Percentiles rank a stretch among this genome's conserved stretches.
Conservation (phyloP, 2,797 vertebrate species). For the Coregonus ussuriensis region DNA sequence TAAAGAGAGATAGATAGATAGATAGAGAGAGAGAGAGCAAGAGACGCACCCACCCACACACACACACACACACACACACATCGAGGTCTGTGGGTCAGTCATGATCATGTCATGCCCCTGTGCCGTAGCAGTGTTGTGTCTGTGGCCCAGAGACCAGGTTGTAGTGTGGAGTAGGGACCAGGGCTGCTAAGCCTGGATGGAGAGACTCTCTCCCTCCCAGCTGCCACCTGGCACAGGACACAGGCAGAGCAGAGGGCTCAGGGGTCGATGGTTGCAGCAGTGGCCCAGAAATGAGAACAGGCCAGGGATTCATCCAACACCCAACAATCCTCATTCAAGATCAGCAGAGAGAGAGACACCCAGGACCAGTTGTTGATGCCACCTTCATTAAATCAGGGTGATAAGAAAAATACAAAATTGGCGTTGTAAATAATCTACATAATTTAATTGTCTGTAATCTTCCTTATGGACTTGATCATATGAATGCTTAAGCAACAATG, state of each 20-base stretch:
- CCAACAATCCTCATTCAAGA: conserved; percentile 71
- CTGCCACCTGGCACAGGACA: conserved; percentile 80
- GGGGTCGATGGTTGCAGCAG: conserved; percentile 63
- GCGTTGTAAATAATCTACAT: background rate
- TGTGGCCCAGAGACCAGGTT: conserved; percentile 45
- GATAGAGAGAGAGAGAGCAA: background rate
- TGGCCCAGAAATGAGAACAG: conserved; percentile 74
- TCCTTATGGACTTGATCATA: conserved; percentile 42
- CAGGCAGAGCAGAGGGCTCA: conserved; percentile 48
- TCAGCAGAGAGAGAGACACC: conserved; percentile 58
- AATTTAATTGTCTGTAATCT: conserved; percentile 35
- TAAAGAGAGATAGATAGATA: conserved; percentile 12
- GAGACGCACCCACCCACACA: no score
- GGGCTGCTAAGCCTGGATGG: conserved; percentile 62
- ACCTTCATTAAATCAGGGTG: no score
- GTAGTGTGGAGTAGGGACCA: conserved; percentile 24
- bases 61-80: conserved; percentile 1
- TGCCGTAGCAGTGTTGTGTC: conserved; percentile 31
- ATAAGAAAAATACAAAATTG: no score
- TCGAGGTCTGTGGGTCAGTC: conserved; percentile 56
- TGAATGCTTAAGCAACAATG: conserved; percentile 29
- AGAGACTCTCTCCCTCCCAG: conserved; percentile 71
- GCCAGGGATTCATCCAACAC: conserved; percentile 73
- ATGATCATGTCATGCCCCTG: conserved; percentile 50
- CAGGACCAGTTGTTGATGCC: conserved; percentile 63